These are phyloP conservation scores for Drosophila paracracens DNA, from an alignment of 2,888 invertebrate species.

Conservation along the genomic window DNA sequence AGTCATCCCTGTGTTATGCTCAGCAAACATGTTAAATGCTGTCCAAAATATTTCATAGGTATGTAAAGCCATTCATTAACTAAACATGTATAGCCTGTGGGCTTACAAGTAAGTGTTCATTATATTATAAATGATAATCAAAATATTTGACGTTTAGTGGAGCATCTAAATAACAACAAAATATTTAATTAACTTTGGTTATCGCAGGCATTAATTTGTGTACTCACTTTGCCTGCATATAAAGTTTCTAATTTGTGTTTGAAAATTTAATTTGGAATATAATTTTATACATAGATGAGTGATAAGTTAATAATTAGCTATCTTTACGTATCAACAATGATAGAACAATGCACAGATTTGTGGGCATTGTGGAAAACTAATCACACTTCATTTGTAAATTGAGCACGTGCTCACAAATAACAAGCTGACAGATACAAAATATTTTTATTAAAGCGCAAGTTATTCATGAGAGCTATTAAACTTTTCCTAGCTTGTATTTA, in stretches of 20 bases:
- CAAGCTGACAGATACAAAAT: constrained; percentile 29
- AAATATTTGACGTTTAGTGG: neutral
- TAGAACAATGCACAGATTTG: constrained; percentile 3
- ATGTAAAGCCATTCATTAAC: constrained; percentile 10
- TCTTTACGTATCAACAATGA: constrained; percentile 2
- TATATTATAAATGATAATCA: neutral
- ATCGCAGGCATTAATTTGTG: neutral
- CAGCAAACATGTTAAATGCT: neutral
- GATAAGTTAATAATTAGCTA: constrained; percentile 31
- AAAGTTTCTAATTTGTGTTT: neutral
- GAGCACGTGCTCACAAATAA: constrained; percentile 29
- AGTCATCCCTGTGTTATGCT: neutral
- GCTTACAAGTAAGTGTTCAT: neutral
- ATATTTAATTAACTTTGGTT: neutral
- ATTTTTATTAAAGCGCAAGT: constrained; percentile 5
- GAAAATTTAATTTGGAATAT: constrained; percentile 1
- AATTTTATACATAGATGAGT: neutral
- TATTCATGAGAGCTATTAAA: constrained; percentile 19
- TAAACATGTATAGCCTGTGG: neutral
- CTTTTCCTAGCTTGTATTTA: constrained; percentile 6
- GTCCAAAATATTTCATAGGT: constrained; percentile 1
- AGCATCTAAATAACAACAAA: neutral
- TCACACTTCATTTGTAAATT: constrained; percentile 28
- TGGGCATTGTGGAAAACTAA: constrained; percentile 1
- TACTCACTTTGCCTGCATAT: neutral